phyloP scores from a whole-genome alignment of 2,113 vertebrate genomes.

The Ceratotherium simum region DNA sequence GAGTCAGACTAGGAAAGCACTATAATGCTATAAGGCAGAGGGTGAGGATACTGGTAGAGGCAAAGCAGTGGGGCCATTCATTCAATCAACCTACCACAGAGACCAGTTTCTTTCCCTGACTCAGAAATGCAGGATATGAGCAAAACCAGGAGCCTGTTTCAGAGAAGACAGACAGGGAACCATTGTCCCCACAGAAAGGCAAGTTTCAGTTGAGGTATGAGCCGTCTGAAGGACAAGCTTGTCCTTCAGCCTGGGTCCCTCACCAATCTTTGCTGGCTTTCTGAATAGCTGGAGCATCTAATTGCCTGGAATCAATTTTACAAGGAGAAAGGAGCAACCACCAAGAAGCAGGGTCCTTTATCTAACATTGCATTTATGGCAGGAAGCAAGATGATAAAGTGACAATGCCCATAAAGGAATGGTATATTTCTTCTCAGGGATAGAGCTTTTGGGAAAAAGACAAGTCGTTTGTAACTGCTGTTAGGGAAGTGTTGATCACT shows the following conservation, averaged over 20 bases:
- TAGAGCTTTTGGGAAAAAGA: neutral
- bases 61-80: conserved; percentile 5
- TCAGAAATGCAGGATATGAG: neutral
- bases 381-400: conserved; percentile 32
- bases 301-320: conserved; percentile 55
- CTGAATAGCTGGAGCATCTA: conserved; percentile 36
- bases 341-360: neutral
- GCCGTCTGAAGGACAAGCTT: neutral
- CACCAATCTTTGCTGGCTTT: neutral
- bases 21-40: neutral
- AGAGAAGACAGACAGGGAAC: neutral
- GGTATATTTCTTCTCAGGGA: conserved; percentile 1
- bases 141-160: neutral
- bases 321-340: conserved; percentile 39
- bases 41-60: neutral
- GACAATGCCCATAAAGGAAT: neutral
- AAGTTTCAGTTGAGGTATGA: neutral
- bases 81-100: conserved; percentile 47
- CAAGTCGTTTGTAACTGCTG: neutral
- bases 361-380: conserved; percentile 1
- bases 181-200: neutral
- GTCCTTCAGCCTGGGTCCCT: neutral
- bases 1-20: neutral
- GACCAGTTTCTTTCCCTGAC: neutral
- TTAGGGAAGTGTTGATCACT: neutral